These are phyloP conservation scores for Siniperca chuatsi DNA, from an alignment of 2,113 vertebrate genomes.

Conservation along the genomic window DNA sequence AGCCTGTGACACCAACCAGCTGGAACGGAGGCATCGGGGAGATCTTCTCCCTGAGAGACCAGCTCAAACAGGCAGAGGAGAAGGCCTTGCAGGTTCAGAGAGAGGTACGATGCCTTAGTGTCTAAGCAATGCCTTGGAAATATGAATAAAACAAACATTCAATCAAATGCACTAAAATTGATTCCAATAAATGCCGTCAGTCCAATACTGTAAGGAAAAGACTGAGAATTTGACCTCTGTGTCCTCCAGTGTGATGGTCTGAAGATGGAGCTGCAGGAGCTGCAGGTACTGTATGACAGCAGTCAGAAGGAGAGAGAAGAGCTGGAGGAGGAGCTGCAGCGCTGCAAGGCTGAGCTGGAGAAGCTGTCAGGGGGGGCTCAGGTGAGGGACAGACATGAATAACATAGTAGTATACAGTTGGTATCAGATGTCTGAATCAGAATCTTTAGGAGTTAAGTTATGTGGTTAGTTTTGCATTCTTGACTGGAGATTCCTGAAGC, in stretches of 20 bases:
- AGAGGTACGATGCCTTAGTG: slow-evolving; percentile 78
- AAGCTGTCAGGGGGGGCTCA: slow-evolving; percentile 83
- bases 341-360: slow-evolving; percentile 90
- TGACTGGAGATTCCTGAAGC: background rate
- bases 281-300: slow-evolving; percentile 86
- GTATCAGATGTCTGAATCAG: background rate
- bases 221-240: slow-evolving; percentile 33
- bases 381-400: slow-evolving; percentile 73
- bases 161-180: background rate
- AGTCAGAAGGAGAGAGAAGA: slow-evolving; percentile 88
- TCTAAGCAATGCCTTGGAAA: background rate
- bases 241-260: slow-evolving; percentile 86
- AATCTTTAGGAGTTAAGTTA: background rate
- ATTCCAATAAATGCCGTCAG: background rate
- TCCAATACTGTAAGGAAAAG: background rate
- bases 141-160: slow-evolving; percentile 25
- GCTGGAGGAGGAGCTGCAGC: slow-evolving; percentile 90
- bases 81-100: slow-evolving; percentile 84
- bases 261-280: slow-evolving; percentile 85
- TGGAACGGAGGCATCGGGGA: slow-evolving; percentile 83
- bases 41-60: slow-evolving; percentile 84
- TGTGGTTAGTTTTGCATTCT: background rate
- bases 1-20: slow-evolving; percentile 79
- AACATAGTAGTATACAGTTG: background rate
- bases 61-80: slow-evolving; percentile 88